Evolutionary conservation across 2,113 vertebrate species (phyloP).

Genomic region (Ochotona princeps): DNA sequence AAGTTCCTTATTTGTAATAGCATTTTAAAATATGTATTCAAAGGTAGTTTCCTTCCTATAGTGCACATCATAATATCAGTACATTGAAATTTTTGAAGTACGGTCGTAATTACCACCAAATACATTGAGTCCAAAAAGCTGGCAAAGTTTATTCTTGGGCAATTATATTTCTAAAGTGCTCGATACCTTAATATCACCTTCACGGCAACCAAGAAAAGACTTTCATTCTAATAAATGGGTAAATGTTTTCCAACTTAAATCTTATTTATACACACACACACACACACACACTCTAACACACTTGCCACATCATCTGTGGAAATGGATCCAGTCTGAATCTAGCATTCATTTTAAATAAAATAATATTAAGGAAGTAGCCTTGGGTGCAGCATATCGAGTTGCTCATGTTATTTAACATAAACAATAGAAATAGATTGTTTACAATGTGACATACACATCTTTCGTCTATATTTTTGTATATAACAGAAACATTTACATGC

Average conservation of each 20-base stretch:
- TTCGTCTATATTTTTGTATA: slow-evolving; percentile 44
- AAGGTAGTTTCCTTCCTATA: neutral
- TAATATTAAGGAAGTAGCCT: slow-evolving; percentile 51
- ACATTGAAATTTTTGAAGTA: slow-evolving; percentile 20
- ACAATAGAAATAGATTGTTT: slow-evolving; percentile 28
- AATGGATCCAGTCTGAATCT: slow-evolving; percentile 37
- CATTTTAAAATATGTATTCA: slow-evolving; percentile 21
- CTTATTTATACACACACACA: neutral
- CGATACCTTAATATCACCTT: neutral
- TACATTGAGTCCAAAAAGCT: neutral
- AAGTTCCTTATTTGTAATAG: neutral
- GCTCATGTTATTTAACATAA: slow-evolving; percentile 36
- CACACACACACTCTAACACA: neutral
- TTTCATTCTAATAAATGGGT: neutral
- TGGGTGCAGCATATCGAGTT: neutral
- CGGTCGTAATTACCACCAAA: neutral
- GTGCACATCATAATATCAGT: neutral
- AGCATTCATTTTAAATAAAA: slow-evolving; percentile 33
- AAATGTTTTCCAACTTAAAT: neutral
- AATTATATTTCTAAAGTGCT: slow-evolving; percentile 25
- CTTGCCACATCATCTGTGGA: neutral
- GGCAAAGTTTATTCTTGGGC: slow-evolving; percentile 5
- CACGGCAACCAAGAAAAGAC: neutral
- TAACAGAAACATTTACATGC: slow-evolving; percentile 26
- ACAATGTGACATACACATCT: slow-evolving; percentile 20